Evolutionary conservation across 2,888 invertebrate species (phyloP), one percentile per base, ranked within the genome.

Genomic region (Phalera bucephala): DNA sequence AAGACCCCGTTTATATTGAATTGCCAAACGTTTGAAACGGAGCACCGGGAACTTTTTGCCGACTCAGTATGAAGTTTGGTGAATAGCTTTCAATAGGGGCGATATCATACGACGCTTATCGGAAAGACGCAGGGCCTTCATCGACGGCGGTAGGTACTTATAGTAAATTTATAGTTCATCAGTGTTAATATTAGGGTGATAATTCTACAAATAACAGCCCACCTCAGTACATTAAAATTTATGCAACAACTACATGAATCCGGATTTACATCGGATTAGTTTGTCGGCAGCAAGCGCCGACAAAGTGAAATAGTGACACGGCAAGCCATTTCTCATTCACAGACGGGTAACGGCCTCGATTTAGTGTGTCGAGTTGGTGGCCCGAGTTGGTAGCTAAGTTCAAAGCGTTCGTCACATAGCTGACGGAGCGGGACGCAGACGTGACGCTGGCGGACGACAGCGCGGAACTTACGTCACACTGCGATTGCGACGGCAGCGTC

Each of bases 1-100:
- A 49, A 52, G 45, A 52, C 44, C 46, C 53, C 47, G 40, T 44
- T 58, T 53, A 33, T 38, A 53, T 50, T 41, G 46, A 52, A 40
- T 47, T 47, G 38, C 40, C 35, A 28, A 42, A 40, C 54, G 40
- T 54, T 49, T 34, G 29, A 37, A 39, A 33, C 32, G 28, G 27
- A 43, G 38, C 21, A 32, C 30, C 34, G 37, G 9, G 9, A 57
- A 52, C 34, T 58, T 55, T 57, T 52, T 42, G 57, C 36, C 40
- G 33, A 50, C 33, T 54, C 57, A 49, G 40, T 44, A 31, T 42
- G 31, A 46, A 53, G 43, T 47, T 52, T 39, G 37, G 36, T 40
- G 39, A 50, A 38, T 38, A 30, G 26, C 43, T 36, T 52, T 38
- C 43, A 42, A 50, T 44, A 35, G 33, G 33, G 32, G 25, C 41